phyloP scores from a whole-genome alignment of 2,888 invertebrate species.

The Eupithecia abbreviata region DNA sequence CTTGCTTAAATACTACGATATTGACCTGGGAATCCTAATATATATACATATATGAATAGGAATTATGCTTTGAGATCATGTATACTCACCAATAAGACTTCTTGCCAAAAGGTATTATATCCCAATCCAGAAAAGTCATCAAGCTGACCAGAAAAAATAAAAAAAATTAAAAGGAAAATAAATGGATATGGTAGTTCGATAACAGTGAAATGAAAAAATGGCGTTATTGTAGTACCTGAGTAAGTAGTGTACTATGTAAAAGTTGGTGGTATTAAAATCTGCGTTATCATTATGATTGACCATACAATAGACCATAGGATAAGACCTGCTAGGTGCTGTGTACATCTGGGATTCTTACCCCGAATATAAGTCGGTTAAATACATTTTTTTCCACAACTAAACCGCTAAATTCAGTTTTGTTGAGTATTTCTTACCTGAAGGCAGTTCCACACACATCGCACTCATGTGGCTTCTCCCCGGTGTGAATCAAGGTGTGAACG shows the following conservation, averaged over 20 bases:
- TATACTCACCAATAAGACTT: neutral
- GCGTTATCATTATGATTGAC: no score
- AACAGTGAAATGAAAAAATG: neutral
- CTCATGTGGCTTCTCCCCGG: constrained; percentile 78
- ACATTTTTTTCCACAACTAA: neutral
- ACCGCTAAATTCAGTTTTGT: neutral
- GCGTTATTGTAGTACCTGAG: neutral
- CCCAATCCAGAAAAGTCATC: neutral
- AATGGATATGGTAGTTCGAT: neutral
- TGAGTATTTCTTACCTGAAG: constrained; percentile 63
- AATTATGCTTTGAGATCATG: neutral
- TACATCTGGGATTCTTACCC: neutral
- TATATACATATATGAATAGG: no score
- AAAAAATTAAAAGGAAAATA: neutral
- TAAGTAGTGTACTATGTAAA: no score
- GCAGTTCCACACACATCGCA: constrained; percentile 79
- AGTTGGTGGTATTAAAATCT: no score
- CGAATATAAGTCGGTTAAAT: neutral
- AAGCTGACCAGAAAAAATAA: constrained; percentile 5
- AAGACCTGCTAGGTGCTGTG: neutral
- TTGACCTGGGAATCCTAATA: no score
- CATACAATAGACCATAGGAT: neutral
- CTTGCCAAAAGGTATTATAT: neutral
- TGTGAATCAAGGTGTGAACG: constrained; percentile 78
- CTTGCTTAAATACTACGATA: no score